Evolutionary conservation across 2,888 invertebrate genomes (phyloP), one percentile per base, ranked within the genome.

Genomic region (Tillus elongatus): DNA sequence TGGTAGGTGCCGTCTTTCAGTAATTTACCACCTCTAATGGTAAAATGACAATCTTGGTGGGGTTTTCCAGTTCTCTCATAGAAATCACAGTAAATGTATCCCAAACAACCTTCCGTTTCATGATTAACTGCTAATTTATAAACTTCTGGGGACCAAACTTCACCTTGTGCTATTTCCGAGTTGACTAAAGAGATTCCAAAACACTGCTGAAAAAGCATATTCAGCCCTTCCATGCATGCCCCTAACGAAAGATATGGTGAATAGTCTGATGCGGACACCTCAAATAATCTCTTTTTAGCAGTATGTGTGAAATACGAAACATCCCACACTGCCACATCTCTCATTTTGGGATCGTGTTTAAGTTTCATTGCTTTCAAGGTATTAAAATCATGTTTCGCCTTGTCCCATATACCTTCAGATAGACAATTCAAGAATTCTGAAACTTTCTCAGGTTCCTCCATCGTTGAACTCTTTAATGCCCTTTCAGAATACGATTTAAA

Each of bases 11-110:
- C 88, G 57, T 90, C 82, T 0, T 77, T 59, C 40, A 86, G 62
- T 40, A 73, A 63, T 61, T 88, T 83, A 3, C 97, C 96, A 6
- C 97, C 97, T 58, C 86, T 82, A 49, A 99, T 95, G 0, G 98
- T 98, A 68, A 95, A 98, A 66, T 99, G 98, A 56, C 98, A 98
- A 64, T 99, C 98, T 70, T 95, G 95, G 64, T 88, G 83, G 3
- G 90, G 87, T 67, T 98, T 98, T n/a, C 84, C 84, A 13, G 73
- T 68, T 35, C 95, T 71, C 65, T 90, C 89, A 60, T 87, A 97
- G 57, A 98, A 83, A 69, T 99, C 98, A 64, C 97, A 95, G 67
- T 97, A 98, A 52, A 98, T 92, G 57, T 89, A 78, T 0, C 98
- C 98, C 16, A 98, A 68, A 8, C 84, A 61, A 1, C 87, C 87